These are phyloP conservation scores for Choristoneura fumiferana DNA, from an alignment of 1,140 invertebrate genomes.

Conservation along the genomic window DNA sequence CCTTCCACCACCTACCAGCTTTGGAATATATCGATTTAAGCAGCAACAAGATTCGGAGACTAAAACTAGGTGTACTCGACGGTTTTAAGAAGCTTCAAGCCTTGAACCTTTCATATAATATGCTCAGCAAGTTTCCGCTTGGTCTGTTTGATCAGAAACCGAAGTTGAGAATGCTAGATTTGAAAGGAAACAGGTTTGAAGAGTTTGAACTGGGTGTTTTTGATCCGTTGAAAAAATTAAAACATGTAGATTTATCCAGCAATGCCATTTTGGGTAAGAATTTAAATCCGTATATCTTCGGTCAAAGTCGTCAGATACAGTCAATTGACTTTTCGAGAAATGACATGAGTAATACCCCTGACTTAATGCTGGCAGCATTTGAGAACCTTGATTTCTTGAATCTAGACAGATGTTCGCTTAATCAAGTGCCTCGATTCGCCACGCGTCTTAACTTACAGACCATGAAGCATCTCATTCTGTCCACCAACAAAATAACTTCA, in stretches of 20 bases:
- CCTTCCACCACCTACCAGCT: slow-evolving; percentile 44
- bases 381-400: slow-evolving; percentile 41
- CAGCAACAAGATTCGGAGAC: slow-evolving; percentile 42
- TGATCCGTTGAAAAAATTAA: slow-evolving; percentile 47
- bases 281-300: slow-evolving; percentile 46
- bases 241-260: slow-evolving; percentile 46
- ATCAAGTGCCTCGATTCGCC: slow-evolving; percentile 47
- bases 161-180: slow-evolving; percentile 45
- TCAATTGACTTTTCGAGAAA: slow-evolving; percentile 53
- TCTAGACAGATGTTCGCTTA: slow-evolving; percentile 49
- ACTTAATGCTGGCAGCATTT: slow-evolving; percentile 43
- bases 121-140: slow-evolving; percentile 38
- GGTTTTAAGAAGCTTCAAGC: slow-evolving; percentile 34
- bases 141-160: slow-evolving; percentile 49
- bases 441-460: slow-evolving; percentile 40
- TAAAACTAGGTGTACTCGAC: slow-evolving; percentile 50
- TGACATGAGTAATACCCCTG: slow-evolving; percentile 47
- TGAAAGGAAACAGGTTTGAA: slow-evolving; percentile 47
- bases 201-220: slow-evolving; percentile 46
- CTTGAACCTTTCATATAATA: slow-evolving; percentile 56
- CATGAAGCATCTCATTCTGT: slow-evolving; percentile 45
- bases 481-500: slow-evolving; percentile 44
- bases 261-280: slow-evolving; percentile 45
- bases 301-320: slow-evolving; percentile 34
- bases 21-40: slow-evolving; percentile 52